Evolutionary conservation across 2,888 invertebrate species (phyloP), one percentile per base, ranked within the genome.

Genomic region (Agrochola litura): DNA sequence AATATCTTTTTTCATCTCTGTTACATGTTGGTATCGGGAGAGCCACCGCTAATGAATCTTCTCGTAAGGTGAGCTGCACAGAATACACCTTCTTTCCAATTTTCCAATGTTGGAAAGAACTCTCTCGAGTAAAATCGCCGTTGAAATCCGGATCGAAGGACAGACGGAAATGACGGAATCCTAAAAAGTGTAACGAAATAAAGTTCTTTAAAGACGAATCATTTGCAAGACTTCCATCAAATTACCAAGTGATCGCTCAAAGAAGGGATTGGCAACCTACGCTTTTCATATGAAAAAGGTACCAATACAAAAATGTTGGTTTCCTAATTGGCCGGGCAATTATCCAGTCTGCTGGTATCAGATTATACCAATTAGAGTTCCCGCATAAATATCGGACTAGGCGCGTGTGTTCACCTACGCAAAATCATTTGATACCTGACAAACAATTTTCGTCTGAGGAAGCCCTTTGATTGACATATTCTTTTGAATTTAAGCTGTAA

Each of bases 341-440:
- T 82, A 85, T 56, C 41, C 41, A 66, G 74, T 67, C 69, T 64
- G 37, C n/a, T 12, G 52, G 54, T 63, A 78, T 82, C 72, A 56
- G 83, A 84, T 84, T 85, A 84, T 78, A 64, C 74, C 86, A 85
- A 84, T 84, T 84, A 84, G 65, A 72, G 69, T 37, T 74, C 5
- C 52, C 67, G 46, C 43, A 46, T 73, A 80, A 75, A 70, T 68
- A 71, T 76, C 64, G 25, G 49, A n/a, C 66, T 61, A 61, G 54
- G 56, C 22, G 25, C 60, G 60, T 61, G 58, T 54, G 30, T 52
- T 49, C 72, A 74, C 74, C 58, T 69, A 60, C 37, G 65, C 43
- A 70, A 75, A 82, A 75, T 64, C 60, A 75, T 82, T 74, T 75
- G 63, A 65, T 82, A 78, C 66, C 52, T 74, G 56, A 6, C 37